Evolutionary conservation across 2,888 invertebrate genomes (phyloP), one percentile per base, ranked within the genome.

Genomic region (Trypoxylon attenuatum): DNA sequence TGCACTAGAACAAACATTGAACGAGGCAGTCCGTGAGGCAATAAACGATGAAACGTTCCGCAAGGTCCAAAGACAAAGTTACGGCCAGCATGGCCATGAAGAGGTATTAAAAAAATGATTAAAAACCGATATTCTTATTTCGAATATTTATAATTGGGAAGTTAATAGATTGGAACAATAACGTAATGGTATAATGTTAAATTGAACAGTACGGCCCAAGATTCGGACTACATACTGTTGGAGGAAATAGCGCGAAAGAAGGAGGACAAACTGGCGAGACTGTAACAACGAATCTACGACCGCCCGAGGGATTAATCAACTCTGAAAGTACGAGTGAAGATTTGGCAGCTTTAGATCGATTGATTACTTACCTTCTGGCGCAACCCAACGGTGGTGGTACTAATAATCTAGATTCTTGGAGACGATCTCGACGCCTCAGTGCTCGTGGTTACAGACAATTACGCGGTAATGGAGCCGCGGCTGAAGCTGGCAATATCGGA

Each of bases 31-130:
- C 0, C 89, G 90, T 62, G 92, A 93, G 83, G 85, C 93, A 0
- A 87, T 92, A 13, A 88, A 90, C 58, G 93, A 93, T 77, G 91
- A 91, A 33, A 93, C 93, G 0, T 93, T 92, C 76, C 89, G 91
- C 59, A 92, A 92, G 87, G 92, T 93, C 18, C 92, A 92, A 79
- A 88, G 93, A 61, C 90, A 92, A 88, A 93, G 93, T 80, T 93
- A 93, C 79, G 92, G 92, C 38, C 91, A 91, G 71, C 92, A 92
- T 75, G 91, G 89, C 38, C 90, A 91, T 13, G 92, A 92, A 29
- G 92, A 92, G 88, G 93, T 93, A 87, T 80, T 78, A 64, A 0
- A 52, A 51, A 21, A 25, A 4, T 23, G 33, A 33, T 10, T 13
- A 1, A 5, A n/a, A n/a, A n/a, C n/a, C n/a, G n/a, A n/a, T n/a